Base-by-base conservation (phyloP, 2,888 invertebrate species). In the Trissolcus japonicus region DNA sequence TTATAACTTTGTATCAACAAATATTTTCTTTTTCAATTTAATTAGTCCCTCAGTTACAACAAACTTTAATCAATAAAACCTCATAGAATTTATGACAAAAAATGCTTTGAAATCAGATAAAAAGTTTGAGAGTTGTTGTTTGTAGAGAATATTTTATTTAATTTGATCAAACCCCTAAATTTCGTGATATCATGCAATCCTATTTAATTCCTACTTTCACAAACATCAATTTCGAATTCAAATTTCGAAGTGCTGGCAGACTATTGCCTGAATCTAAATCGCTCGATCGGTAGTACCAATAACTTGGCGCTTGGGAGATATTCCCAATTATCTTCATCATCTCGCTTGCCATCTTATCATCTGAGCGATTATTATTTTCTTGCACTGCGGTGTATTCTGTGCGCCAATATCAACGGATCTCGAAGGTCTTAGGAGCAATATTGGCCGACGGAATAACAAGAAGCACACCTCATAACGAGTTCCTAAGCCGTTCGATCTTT, bases 341-440 rank as follows among this genome's bases (percentile, higher is more conserved):
- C 50, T 43, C 29, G 14, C 35, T 50, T 19, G 6, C 2, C 65
- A 17, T 66, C 61, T 74, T 74, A 67, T 62, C 67, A 62, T 62
- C 50, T 13, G 17, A 19, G 53, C 51, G 73, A 56, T 60, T 48
- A 76, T 69, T 69, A 71, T 71, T 66, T 71, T 66, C 53, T 61
- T 61, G 14, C 61, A 55, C 55, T 55, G 60, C 43, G 14, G 50
- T 68, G 40, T 54, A 65, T 65, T 69, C 60, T 59, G 57, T 54
- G 46, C 60, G 56, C 55, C 62, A 76, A 76, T 76, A 76, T 76
- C 62, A 56, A 35, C 61, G 76, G 66, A 71, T 76, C 60, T 48
- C 25, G 69, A 65, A 57, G 71, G 57, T 76, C 69, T 76, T 76
- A 71, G 61, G 51, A 66, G 71, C 61, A 61, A 76, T 76, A 76